Evolutionary conservation across 2,113 vertebrate species (phyloP).

Genomic region (human): DNA sequence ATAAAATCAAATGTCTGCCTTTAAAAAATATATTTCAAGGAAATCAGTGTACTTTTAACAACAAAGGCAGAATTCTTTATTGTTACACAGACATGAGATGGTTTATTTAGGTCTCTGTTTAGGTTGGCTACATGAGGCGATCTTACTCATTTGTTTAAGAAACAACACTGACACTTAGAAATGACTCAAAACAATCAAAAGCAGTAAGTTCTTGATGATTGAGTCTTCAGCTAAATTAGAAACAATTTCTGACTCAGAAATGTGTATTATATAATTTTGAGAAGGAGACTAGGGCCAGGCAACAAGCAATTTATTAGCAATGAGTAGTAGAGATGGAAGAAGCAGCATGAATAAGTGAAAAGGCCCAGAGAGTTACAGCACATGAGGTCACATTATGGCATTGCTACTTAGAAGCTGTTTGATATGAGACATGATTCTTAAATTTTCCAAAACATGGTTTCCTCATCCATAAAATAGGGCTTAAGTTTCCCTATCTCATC

Average conservation of each 20-base stretch:
- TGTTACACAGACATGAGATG: background rate
- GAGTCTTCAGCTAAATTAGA: background rate
- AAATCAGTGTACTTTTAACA: constrained; percentile 50
- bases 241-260: background rate
- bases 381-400: background rate
- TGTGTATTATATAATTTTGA: background rate
- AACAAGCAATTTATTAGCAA: background rate
- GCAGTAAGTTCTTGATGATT: background rate
- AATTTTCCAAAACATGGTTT: background rate
- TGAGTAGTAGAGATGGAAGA: background rate
- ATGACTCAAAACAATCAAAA: constrained; percentile 22
- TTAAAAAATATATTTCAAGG: constrained; percentile 18
- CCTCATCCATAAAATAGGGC: background rate
- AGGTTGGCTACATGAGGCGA: background rate
- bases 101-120: constrained; percentile 36
- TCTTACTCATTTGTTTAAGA: constrained; percentile 49
- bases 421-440: background rate
- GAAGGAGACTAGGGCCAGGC: background rate
- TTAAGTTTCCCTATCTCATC: background rate
- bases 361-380: accelerated
- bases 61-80: constrained; percentile 66
- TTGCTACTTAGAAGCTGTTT: background rate
- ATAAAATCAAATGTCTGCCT: constrained; percentile 69
- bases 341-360: background rate
- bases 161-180: constrained; percentile 7